Conservation (phyloP, 2,888 invertebrate genomes). For the Leptinotarsa peninsularis region DNA sequence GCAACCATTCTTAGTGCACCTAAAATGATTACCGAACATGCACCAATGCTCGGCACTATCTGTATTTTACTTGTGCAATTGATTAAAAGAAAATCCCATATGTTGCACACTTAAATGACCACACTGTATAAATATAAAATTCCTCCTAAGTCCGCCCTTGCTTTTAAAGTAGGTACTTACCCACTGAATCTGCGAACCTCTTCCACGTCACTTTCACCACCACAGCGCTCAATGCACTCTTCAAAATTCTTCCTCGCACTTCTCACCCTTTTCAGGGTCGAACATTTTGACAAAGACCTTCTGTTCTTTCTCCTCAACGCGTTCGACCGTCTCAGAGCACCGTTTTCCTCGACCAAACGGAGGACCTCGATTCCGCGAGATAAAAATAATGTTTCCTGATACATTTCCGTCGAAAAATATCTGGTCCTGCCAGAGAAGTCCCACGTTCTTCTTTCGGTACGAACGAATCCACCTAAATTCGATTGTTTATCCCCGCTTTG, state of each 20-base stretch:
- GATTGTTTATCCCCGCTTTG: constrained; percentile 14
- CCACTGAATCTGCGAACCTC: constrained; percentile 25
- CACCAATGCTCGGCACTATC: no score
- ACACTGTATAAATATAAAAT: neutral
- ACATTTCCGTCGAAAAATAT: constrained; percentile 26
- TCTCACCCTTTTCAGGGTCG: constrained; percentile 40
- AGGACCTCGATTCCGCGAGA: constrained; percentile 41
- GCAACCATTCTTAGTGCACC: no score
- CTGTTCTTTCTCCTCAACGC: constrained; percentile 44
- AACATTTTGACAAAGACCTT: constrained; percentile 27
- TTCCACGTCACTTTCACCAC: constrained; percentile 30
- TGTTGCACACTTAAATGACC: no score
- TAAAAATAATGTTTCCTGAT: constrained; percentile 37
- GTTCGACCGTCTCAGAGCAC: constrained; percentile 48
- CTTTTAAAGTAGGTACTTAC: constrained; percentile 13
- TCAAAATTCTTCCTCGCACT: constrained; percentile 42
- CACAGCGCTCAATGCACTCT: constrained; percentile 42
- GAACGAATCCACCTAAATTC: neutral
- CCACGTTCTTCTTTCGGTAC: constrained; percentile 3
- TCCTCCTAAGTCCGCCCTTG: neutral
- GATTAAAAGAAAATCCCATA: no score
- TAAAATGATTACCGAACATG: no score
- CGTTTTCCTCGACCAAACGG: constrained; percentile 28
- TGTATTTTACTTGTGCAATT: no score
- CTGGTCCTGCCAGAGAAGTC: neutral